phyloP scores from a whole-genome alignment of 37 sponge, comb jelly and placozoan species.

The Axinella damicornis region DNA sequence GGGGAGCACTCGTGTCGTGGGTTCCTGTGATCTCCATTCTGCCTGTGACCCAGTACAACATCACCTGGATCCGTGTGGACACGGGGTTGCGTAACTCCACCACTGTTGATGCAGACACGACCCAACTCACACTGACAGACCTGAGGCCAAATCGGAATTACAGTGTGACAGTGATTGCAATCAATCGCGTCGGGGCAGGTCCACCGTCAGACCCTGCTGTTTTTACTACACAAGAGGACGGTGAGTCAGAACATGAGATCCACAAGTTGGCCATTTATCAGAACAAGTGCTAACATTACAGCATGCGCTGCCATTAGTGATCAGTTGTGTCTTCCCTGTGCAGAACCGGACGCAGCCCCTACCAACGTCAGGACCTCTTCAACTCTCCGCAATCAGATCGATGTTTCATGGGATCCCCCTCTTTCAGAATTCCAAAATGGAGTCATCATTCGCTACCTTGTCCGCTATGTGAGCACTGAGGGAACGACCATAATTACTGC shows the following conservation, averaged over 20 bases:
- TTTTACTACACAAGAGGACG: constrained; percentile 19
- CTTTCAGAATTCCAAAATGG: constrained; percentile 1
- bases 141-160: constrained; percentile 10
- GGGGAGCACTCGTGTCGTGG: constrained; percentile 5
- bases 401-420: constrained; percentile 11
- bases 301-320: too few relatives aligned
- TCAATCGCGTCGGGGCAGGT: constrained; percentile 13
- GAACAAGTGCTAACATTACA: too few relatives aligned
- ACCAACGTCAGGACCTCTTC: neutral
- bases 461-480: neutral
- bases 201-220: neutral
- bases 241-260: neutral
- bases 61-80: neutral
- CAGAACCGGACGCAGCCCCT: constrained; percentile 25
- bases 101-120: too few relatives aligned
- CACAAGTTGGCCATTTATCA: too few relatives aligned
- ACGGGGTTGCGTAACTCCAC: too few relatives aligned
- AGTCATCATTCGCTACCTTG: constrained; percentile 12
- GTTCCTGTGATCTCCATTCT: constrained; percentile 7
- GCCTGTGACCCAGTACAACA: constrained; percentile 23
- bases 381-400: neutral
- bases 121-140: too few relatives aligned
- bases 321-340: neutral
- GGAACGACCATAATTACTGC: neutral
- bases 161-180: neutral